Percentiles rank a stretch among this genome's conserved stretches.
phyloP scores from a whole-genome alignment of 2,888 invertebrate genomes.

The Trachelus iudaicus region DNA sequence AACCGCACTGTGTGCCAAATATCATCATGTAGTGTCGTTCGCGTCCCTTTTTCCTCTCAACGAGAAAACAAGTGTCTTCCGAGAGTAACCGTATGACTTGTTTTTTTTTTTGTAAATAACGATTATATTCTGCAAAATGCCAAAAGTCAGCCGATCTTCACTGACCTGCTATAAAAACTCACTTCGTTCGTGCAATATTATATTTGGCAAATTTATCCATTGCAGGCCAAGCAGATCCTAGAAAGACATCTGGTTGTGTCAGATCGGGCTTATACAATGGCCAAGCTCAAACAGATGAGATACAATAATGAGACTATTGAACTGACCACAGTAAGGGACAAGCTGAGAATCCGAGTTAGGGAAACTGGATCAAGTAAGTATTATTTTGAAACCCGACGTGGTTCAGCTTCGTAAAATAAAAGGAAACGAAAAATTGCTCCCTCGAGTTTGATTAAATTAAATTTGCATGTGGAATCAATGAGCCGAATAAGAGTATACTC shows the following conservation, averaged over 20 bases:
- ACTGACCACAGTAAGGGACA: slow-evolving; percentile 79
- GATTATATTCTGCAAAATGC: not conserved
- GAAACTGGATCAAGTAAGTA: slow-evolving; percentile 81
- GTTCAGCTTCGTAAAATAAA: not conserved
- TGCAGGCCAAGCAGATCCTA: slow-evolving; percentile 82
- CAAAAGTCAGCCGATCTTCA: not conserved
- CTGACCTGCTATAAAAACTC: not conserved
- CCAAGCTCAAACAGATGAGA: slow-evolving; percentile 75
- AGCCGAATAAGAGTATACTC: not conserved
- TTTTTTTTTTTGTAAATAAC: not conserved
- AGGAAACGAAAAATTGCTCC: not conserved
- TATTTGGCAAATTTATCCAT: slow-evolving; percentile 37
- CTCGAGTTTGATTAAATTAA: not conserved
- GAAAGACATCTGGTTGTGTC: slow-evolving; percentile 90
- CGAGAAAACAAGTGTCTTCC: not conserved
- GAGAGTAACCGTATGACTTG: not conserved
- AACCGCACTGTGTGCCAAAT: not conserved
- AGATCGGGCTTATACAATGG: slow-evolving; percentile 82
- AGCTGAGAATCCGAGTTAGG: slow-evolving; percentile 78
- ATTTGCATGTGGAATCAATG: not conserved
- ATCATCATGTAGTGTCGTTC: not conserved
- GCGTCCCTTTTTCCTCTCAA: not conserved
- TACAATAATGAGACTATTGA: slow-evolving; percentile 78
- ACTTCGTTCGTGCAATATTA: not conserved
- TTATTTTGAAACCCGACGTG: not conserved